These are phyloP conservation scores for Tokudaia tokunoshimensis DNA, from an alignment of 2,797 vertebrate species.

Conservation along the genomic window DNA sequence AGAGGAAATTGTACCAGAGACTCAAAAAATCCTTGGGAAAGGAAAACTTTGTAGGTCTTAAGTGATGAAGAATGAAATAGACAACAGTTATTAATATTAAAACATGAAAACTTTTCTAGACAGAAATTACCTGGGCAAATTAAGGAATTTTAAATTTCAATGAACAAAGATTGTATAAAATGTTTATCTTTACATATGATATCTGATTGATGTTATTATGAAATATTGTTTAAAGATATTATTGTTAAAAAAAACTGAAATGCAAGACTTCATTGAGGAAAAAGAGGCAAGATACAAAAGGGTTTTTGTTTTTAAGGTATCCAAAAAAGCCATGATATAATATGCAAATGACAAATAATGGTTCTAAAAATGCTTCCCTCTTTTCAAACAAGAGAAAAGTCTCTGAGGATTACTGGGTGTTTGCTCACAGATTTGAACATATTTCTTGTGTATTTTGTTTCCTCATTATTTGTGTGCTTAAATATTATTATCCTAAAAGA, in stretches of 20 bases:
- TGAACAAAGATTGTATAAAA: background rate
- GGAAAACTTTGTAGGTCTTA: constrained; percentile 12
- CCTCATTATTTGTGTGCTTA: background rate
- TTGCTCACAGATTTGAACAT: background rate
- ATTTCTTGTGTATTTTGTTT: background rate
- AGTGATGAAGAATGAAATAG: constrained; percentile 21
- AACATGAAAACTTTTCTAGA: background rate
- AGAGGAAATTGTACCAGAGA: background rate
- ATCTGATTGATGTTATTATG: background rate
- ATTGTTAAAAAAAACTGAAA: background rate
- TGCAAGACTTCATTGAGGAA: background rate
- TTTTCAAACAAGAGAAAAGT: background rate
- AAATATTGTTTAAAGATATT: background rate
- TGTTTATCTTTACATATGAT: background rate
- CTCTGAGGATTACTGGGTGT: background rate
- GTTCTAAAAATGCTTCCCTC: background rate
- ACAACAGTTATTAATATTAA: background rate
- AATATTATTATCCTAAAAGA: background rate
- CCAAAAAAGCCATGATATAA: background rate
- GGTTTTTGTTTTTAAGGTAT: background rate
- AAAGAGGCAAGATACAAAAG: background rate
- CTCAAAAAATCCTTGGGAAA: constrained; percentile 11
- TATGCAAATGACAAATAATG: background rate
- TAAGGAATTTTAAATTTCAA: constrained; percentile 2
- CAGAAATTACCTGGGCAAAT: background rate